Base-by-base conservation (phyloP, 2,797 vertebrate genomes). In the Acrossocheilus fasciatus region DNA sequence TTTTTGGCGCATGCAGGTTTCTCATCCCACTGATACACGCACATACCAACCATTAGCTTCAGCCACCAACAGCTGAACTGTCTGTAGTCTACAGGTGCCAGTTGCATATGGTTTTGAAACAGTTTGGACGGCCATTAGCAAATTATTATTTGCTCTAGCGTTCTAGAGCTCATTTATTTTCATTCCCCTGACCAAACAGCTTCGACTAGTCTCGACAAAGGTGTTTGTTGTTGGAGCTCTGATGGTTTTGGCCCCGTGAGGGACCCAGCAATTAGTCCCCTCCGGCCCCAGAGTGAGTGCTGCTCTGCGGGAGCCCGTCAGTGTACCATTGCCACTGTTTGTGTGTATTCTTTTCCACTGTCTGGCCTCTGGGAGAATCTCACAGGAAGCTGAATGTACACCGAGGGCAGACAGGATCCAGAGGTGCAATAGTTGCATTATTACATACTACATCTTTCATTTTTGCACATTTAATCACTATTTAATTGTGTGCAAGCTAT, bases 311-410 rank as follows among this genome's bases (percentile, higher is more conserved):
- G 87, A 87, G 45, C 73, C 59, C 12, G 81, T 66, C 36, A 72
- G 68, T 34, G 45, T 50, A 59, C 30, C 36, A 52, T 36, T 57
- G 76, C 18, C 83, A 26, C 84, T 68, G 83, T 64, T 64, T 91
- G 66, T 82, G 45, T 85, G 89, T 74, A 50, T 86, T 90, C 91
- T 87, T 92, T 95, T 94, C 94, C 94, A 93, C 91, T 43, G 66
- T 78, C 73, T 90, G 72, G 86, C 92, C 92, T 93, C 88, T 89
- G 93, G 92, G 91, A 93, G 88, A 82, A 72, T 72, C 47, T 76
- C 89, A 89, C 86, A 89, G 90, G 89, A 92, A 92, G 86, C 39
- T 57, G 66, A 26, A 6, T 39, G n/a, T 64, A 82, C 80, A 69
- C 81, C 64, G 59, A 86, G 69, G 86, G 82, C 86, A 84, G 64